phyloP scores from a whole-genome alignment of 2,797 vertebrate genomes.

The Steatocranus sp. region DNA sequence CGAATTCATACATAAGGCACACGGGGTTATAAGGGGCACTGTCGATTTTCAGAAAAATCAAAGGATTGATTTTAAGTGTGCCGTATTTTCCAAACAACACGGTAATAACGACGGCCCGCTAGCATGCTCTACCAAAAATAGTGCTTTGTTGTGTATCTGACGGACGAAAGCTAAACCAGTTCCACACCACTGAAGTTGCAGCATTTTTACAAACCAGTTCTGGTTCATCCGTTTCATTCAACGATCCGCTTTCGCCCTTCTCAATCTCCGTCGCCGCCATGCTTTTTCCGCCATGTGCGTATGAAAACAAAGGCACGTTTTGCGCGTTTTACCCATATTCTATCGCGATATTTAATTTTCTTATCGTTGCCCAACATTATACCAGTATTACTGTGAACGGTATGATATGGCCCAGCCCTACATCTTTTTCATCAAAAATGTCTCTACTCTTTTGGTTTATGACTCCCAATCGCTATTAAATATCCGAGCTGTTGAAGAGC shows the following conservation, averaged over 20 bases:
- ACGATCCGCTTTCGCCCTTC: accelerated
- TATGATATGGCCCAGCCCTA: not conserved
- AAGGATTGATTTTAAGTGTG: too few relatives aligned
- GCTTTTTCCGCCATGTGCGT: accelerated
- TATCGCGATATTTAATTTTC: accelerated
- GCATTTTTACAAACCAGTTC: not conserved
- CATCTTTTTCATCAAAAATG: not conserved
- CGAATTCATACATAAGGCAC: too few relatives aligned
- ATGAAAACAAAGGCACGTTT: accelerated
- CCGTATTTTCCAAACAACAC: too few relatives aligned
- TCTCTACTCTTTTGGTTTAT: not conserved
- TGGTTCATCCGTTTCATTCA: accelerated
- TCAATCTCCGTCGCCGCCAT: accelerated
- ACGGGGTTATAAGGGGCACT: too few relatives aligned
- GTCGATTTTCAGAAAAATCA: too few relatives aligned
- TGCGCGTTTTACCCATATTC: accelerated
- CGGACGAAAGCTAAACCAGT: too few relatives aligned
- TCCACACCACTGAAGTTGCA: accelerated
- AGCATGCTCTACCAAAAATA: too few relatives aligned
- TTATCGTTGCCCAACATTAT: accelerated
- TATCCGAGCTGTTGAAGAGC: not conserved
- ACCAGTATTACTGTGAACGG: accelerated
- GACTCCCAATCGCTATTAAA: not conserved
- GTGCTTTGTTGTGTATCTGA: too few relatives aligned
- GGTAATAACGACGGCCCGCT: too few relatives aligned